These are phyloP conservation scores for Carabus problematicus DNA, from an alignment of 2,888 invertebrate genomes.

Conservation along the genomic window DNA sequence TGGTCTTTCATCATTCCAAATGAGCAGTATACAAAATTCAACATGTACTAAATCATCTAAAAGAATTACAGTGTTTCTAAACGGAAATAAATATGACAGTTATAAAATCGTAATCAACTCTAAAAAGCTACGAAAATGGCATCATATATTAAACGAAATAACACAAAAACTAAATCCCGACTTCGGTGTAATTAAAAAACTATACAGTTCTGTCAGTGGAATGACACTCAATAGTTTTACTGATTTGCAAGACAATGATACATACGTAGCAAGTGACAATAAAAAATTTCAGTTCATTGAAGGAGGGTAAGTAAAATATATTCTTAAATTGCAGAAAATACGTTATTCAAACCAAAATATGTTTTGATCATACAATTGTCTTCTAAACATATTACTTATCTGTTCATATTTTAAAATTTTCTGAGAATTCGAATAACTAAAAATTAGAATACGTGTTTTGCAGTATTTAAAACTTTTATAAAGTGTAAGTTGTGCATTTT, in stretches of 20 bases:
- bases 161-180: constrained; percentile 42
- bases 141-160: constrained; percentile 43
- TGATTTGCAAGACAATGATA: constrained; percentile 43
- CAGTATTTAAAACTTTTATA: too few relatives aligned
- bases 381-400: not conserved
- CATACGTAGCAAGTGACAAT: constrained; percentile 44
- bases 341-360: not conserved
- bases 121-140: constrained; percentile 41
- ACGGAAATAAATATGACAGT: constrained; percentile 36
- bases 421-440: too few relatives aligned
- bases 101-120: constrained; percentile 30
- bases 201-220: constrained; percentile 43
- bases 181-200: constrained; percentile 44
- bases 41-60: constrained; percentile 33
- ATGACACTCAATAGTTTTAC: constrained; percentile 40
- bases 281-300: constrained; percentile 41
- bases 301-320: constrained; percentile 42
- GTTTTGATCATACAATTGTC: not conserved
- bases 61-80: constrained; percentile 44
- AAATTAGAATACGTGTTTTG: too few relatives aligned
- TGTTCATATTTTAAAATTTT: too few relatives aligned
- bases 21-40: constrained; percentile 1
- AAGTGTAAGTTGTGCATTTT: too few relatives aligned
- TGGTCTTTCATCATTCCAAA: not conserved
- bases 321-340: too few relatives aligned